Base-by-base conservation (phyloP, 2,888 invertebrate genomes). In the Teinopalpus imperialis region DNA sequence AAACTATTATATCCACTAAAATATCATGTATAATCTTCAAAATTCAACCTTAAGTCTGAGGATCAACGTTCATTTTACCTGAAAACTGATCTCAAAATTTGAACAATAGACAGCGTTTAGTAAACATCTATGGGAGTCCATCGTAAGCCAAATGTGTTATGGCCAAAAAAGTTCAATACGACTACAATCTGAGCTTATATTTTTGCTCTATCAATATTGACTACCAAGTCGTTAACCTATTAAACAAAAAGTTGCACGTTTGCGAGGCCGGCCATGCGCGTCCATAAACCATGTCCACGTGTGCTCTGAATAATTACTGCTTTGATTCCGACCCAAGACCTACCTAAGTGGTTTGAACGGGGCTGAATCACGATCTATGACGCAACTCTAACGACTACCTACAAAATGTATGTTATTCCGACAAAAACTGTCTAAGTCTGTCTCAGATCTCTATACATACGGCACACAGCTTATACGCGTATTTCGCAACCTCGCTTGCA, bases 261-360 rank as follows among this genome's bases (percentile, higher is more conserved):
- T 74, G 75, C 74, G 72, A 80, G 71, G 69, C 75, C 66, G 59
- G 63, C 70, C 75, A 70, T 74, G 75, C 66, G 63, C 74, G 66
- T 35, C 61, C 69, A 74, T 82, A 81, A 81, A 76, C 66, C 66
- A 70, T 74, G 73, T 77, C 76, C 83, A 82, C 81, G 81, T 86
- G 82, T 82, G 81, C 72, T 76, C 66, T 59, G 85, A 86, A 86
- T 86, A 83, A 82, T 82, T 81, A 77, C 76, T 57, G 64, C 56
- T 63, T 21, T 20, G 42, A 27, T 34, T 20, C 39, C 45, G 30
- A 10, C 35, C 34, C 16, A 16, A 8, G 30, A 30, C 36, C 21
- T 65, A 66, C 63, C 59, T 61, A 62, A 74, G 67, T 62, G 64
- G 67, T 63, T 73, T 67, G 64, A 69, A 63, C 68, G 67, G 63